Evolutionary conservation across 2,113 vertebrate species (phyloP).

Genomic region (Corythornis vintsioides): DNA sequence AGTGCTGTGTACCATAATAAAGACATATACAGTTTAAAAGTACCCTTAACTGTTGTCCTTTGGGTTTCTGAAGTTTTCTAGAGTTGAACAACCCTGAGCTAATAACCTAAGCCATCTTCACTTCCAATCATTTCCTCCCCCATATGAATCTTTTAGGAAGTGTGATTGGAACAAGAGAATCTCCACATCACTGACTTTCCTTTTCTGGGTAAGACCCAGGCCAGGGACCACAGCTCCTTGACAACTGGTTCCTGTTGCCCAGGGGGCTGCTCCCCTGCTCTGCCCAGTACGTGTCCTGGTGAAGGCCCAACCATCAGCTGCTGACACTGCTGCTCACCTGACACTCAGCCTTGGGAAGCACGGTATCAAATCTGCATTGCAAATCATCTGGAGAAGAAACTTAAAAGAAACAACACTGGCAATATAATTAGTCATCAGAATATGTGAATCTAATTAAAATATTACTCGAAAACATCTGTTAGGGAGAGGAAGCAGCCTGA

Average conservation of each 20-base stretch:
- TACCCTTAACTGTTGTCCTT: not conserved
- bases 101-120: not conserved
- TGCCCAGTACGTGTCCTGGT: not conserved
- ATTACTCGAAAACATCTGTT: conserved; percentile 40
- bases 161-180: not conserved
- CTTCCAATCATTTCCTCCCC: not conserved
- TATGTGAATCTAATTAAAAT: conserved; percentile 56
- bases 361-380: not conserved
- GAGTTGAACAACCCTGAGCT: not conserved
- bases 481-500: conserved; percentile 49
- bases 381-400: not conserved
- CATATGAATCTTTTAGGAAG: accelerated
- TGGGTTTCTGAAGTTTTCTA: not conserved
- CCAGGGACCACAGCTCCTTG: not conserved
- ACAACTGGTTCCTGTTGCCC: not conserved
- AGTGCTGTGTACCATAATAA: not conserved
- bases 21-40: not conserved
- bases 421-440: conserved; percentile 40
- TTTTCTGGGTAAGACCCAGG: not conserved
- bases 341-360: not conserved
- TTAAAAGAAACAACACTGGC: not conserved
- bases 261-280: not conserved
- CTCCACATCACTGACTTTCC: not conserved
- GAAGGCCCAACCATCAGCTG: accelerated
- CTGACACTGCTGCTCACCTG: not conserved